Evolutionary conservation across 2,113 vertebrate species (phyloP).

Genomic region (Nibea albiflora): DNA sequence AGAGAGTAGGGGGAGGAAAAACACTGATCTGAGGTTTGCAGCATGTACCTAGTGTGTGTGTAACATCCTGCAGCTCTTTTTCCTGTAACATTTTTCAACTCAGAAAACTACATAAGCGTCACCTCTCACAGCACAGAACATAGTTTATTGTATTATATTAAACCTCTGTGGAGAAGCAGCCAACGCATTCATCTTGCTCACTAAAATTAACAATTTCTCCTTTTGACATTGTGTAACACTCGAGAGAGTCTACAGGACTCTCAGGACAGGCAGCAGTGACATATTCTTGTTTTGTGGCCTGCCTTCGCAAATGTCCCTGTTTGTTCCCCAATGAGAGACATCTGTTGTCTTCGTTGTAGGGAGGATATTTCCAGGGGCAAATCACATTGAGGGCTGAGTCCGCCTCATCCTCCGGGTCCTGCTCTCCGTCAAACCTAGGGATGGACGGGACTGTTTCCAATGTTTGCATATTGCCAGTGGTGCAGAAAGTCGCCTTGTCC

Average conservation of each 20-base stretch:
- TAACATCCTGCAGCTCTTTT: slow-evolving; percentile 24
- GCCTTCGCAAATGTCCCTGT: slow-evolving; percentile 11
- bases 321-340: slow-evolving; percentile 27
- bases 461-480: slow-evolving; percentile 45
- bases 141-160: slow-evolving; percentile 7
- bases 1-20: slow-evolving; percentile 34
- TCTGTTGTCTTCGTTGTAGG: slow-evolving; percentile 34
- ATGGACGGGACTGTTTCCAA: slow-evolving; percentile 41
- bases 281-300: slow-evolving; percentile 13
- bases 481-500: slow-evolving; percentile 43
- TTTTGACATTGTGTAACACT: slow-evolving; percentile 4
- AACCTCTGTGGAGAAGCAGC: slow-evolving; percentile 21
- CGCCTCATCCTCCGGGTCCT: slow-evolving; percentile 31
- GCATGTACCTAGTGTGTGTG: slow-evolving; percentile 5
- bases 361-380: slow-evolving; percentile 48
- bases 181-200: slow-evolving; percentile 27
- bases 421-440: slow-evolving; percentile 11
- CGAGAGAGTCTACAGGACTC: not conserved
- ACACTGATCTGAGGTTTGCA: slow-evolving; percentile 37
- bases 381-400: not conserved
- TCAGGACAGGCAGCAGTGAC: not conserved
- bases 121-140: slow-evolving; percentile 17
- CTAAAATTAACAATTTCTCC: slow-evolving; percentile 25
- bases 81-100: slow-evolving; percentile 32
- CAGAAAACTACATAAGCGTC: slow-evolving; percentile 15